Evolutionary conservation across 2,797 vertebrate species (phyloP).

Genomic region (Crenichthys baileyi): DNA sequence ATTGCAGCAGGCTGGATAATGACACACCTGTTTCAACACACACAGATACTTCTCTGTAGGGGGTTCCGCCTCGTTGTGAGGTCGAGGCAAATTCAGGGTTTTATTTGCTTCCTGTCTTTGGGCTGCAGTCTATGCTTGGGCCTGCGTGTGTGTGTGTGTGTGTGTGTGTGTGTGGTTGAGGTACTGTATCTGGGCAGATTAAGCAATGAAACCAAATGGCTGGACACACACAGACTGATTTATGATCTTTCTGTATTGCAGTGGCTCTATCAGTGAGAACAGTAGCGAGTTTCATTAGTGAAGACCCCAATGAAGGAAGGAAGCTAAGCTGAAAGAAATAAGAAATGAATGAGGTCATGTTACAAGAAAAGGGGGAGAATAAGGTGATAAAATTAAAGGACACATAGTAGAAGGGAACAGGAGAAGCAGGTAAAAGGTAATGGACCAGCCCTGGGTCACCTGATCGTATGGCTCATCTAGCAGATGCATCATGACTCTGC

Average conservation of each 20-base stretch:
- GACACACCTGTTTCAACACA: slow-evolving; percentile 18
- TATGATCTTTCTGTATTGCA: slow-evolving; percentile 43
- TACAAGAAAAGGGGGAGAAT: background rate
- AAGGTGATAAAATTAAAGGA: slow-evolving; percentile 22
- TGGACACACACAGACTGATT: slow-evolving; percentile 47
- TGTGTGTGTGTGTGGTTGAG: slow-evolving; percentile 22
- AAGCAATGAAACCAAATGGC: slow-evolving; percentile 38
- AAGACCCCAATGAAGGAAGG: slow-evolving; percentile 27
- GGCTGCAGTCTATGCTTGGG: slow-evolving; percentile 9
- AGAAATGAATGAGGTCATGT: background rate
- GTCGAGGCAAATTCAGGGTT: slow-evolving; percentile 23
- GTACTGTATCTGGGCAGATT: slow-evolving; percentile 72
- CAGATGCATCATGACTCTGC: slow-evolving; percentile 48
- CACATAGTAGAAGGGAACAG: slow-evolving; percentile 23
- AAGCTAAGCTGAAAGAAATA: background rate
- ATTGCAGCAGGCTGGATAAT: slow-evolving; percentile 54
- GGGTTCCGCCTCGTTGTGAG: slow-evolving; percentile 13
- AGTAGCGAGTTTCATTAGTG: slow-evolving; percentile 49
- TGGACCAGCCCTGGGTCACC: slow-evolving; percentile 47
- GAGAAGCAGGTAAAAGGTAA: slow-evolving; percentile 60
- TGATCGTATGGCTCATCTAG: slow-evolving; percentile 59
- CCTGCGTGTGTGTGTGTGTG: background rate
- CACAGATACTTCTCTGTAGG: slow-evolving; percentile 14
- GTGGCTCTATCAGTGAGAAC: slow-evolving; percentile 44
- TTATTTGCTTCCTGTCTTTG: slow-evolving; percentile 9